Percentiles rank a stretch among this genome's conserved stretches.
phyloP scores from a whole-genome alignment of 2,888 invertebrate species.

The Lasioglossum oenotherae region DNA sequence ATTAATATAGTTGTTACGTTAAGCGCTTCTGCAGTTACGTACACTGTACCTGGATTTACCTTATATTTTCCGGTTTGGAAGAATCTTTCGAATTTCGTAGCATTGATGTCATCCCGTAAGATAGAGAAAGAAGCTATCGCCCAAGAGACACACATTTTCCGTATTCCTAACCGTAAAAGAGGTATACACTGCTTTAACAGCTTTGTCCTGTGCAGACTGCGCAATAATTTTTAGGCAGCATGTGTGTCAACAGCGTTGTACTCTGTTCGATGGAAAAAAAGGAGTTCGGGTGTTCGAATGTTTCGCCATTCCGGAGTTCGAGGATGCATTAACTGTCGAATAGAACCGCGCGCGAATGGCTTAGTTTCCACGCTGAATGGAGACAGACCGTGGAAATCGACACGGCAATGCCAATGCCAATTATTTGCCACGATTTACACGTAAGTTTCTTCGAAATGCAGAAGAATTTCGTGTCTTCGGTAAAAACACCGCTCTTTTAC shows the following conservation, averaged over 20 bases:
- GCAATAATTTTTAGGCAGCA: slow-evolving; percentile 21
- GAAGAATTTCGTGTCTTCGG: neutral
- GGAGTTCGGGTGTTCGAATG: neutral
- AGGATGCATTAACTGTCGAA: slow-evolving; percentile 34
- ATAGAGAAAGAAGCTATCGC: neutral
- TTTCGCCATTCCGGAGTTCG: neutral
- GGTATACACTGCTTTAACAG: neutral
- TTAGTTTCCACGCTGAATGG: slow-evolving; percentile 42
- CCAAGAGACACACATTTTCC: neutral
- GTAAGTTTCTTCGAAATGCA: slow-evolving; percentile 56
- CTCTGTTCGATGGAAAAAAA: neutral
- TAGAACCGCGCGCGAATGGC: slow-evolving; percentile 19
- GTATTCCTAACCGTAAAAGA: neutral
- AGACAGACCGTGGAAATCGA: slow-evolving; percentile 40
- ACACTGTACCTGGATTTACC: no score
- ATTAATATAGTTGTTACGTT: no score
- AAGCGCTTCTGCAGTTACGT: neutral
- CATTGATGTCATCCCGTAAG: neutral
- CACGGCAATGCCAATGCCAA: slow-evolving; percentile 33
- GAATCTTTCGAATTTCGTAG: neutral
- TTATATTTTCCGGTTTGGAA: neutral
- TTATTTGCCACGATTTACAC: slow-evolving; percentile 53
- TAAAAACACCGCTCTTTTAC: neutral
- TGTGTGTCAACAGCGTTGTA: neutral
- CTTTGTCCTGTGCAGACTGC: neutral